These are phyloP conservation scores for Pilophorus perplexus DNA, from an alignment of 2,888 invertebrate genomes.

Conservation along the genomic window DNA sequence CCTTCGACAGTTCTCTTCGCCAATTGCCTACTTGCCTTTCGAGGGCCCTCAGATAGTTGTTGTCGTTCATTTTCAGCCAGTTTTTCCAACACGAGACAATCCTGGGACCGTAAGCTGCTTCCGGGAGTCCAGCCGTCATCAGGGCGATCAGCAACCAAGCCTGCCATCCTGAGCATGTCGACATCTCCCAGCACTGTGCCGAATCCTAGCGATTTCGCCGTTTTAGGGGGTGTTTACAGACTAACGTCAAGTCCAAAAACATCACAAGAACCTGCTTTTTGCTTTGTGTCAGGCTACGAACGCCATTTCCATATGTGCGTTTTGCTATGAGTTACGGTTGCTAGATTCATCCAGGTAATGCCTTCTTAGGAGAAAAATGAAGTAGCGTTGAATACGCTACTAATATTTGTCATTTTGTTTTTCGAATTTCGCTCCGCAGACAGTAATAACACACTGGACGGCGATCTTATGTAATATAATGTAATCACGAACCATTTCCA, in stretches of 20 bases:
- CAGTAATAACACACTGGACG: too few species aligned
- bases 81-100: conserved; percentile 30
- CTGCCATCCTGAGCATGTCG: background rate
- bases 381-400: too few species aligned
- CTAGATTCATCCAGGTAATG: too few species aligned
- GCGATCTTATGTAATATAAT: too few species aligned
- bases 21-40: conserved; percentile 19
- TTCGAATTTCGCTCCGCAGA: too few species aligned
- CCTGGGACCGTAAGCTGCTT: conserved; percentile 14
- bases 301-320: too few species aligned
- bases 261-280: background rate
- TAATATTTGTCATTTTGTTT: too few species aligned
- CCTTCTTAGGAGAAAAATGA: too few species aligned
- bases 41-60: conserved; percentile 24
- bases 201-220: background rate
- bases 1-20: too few species aligned
- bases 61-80: conserved; percentile 35
- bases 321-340: too few species aligned
- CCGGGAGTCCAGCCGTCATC: background rate
- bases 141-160: background rate
- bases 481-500: too few species aligned
- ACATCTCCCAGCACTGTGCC: background rate
- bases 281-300: too few species aligned
- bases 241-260: background rate
- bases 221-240: background rate